Conservation (phyloP, 2,113 vertebrate genomes). For the Mellivora capensis region DNA sequence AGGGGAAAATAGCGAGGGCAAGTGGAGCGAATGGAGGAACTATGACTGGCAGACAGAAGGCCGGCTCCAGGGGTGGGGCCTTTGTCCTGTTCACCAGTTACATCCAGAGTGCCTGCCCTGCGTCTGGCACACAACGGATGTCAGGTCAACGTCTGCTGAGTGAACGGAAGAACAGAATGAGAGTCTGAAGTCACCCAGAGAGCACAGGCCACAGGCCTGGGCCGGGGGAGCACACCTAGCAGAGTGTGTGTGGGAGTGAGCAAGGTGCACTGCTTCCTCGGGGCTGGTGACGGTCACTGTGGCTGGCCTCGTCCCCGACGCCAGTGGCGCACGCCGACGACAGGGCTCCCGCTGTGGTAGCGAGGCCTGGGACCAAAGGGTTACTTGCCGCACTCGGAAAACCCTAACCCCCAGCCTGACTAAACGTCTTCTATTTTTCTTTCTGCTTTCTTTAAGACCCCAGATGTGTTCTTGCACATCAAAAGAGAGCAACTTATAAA, state of each 20-base stretch:
- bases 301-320: neutral
- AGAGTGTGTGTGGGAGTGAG: neutral
- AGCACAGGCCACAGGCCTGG: neutral
- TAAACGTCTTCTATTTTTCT: conserved; percentile 84
- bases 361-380: conserved; percentile 80
- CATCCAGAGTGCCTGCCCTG: neutral
- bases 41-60: rapidly evolving
- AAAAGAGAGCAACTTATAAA: conserved; percentile 87
- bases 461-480: conserved; percentile 88
- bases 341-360: neutral
- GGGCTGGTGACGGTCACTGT: neutral
- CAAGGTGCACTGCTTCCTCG: neutral
- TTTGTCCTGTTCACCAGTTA: neutral
- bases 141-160: neutral
- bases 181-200: neutral
- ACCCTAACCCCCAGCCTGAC: conserved; percentile 74
- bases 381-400: conserved; percentile 80
- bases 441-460: conserved; percentile 86
- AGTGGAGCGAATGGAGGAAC: neutral
- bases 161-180: neutral
- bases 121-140: neutral
- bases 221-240: rapidly evolving
- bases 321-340: neutral
- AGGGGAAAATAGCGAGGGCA: rapidly evolving
- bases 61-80: neutral